A percentile compares a stretch with the other conserved stretches of the same genome.
Conservation (phyloP, 1,140 invertebrate genomes). For the Cotesia chilonis region DNA sequence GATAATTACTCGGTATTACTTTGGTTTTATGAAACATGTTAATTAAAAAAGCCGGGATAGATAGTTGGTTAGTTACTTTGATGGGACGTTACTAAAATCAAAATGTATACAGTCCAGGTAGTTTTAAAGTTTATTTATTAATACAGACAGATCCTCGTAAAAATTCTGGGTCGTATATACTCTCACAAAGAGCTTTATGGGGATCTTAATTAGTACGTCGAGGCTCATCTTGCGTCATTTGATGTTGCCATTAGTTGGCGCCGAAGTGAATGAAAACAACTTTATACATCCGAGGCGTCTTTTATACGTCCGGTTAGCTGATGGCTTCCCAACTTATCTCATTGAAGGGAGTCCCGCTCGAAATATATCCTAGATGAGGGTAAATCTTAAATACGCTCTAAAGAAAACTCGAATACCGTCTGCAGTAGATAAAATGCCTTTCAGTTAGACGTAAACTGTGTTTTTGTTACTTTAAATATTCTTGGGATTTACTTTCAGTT, state of each 20-base stretch:
- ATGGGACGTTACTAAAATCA: slow-evolving; percentile 34
- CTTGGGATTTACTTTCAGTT: background rate
- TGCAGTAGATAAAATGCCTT: slow-evolving; percentile 30
- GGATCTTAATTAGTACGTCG: slow-evolving; percentile 46
- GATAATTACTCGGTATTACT: background rate
- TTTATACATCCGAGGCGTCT: slow-evolving; percentile 24
- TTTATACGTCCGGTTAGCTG: slow-evolving; percentile 17
- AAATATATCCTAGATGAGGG: slow-evolving; percentile 29
- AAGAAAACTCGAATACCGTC: slow-evolving; percentile 22
- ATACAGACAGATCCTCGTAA: slow-evolving; percentile 54
- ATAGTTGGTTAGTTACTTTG: no score
- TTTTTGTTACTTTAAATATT: background rate
- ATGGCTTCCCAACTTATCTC: slow-evolving; percentile 29
- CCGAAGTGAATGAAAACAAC: slow-evolving; percentile 30
- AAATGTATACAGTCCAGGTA: slow-evolving; percentile 23
- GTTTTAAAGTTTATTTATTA: slow-evolving; percentile 55
- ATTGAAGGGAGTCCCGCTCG: slow-evolving; percentile 2
- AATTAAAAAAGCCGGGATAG: no score
- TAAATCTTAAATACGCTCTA: slow-evolving; percentile 19
- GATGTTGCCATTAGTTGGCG: slow-evolving; percentile 20
- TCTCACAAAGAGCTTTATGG: slow-evolving; percentile 33
- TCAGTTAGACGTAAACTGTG: slow-evolving; percentile 3
- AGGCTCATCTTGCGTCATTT: slow-evolving; percentile 39
- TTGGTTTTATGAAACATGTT: background rate
- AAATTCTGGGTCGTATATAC: slow-evolving; percentile 25